Percentiles rank a stretch among this genome's conserved stretches.
phyloP scores from a whole-genome alignment of 2,797 vertebrate genomes.

The Myotis planiceps region DNA sequence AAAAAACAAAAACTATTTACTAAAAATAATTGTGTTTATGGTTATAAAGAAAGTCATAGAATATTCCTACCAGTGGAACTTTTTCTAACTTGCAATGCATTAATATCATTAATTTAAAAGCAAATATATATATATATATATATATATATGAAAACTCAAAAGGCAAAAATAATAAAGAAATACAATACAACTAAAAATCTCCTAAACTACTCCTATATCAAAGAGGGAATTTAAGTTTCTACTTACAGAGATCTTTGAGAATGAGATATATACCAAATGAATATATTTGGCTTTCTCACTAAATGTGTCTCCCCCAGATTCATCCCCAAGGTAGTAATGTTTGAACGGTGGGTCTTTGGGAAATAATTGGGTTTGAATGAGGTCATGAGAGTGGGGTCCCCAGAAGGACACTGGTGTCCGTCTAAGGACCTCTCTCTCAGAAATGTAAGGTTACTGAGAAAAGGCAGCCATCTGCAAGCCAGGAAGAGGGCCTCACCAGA shows the following conservation, averaged over 20 bases:
- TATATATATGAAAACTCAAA: not conserved
- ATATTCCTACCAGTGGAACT: not conserved
- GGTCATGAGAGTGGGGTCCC: not conserved
- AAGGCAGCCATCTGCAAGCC: not conserved
- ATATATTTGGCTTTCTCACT: not conserved
- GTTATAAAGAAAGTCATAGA: not conserved
- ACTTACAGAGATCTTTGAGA: not conserved
- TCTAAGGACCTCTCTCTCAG: not conserved
- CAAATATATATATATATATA: not conserved
- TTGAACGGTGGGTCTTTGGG: not conserved
- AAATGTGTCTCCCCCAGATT: not conserved
- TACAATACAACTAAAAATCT: not conserved
- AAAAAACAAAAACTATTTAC: not conserved
- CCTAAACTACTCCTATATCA: not conserved
- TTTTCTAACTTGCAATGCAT: not conserved
- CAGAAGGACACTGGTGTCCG: not conserved
- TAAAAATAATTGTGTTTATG: not conserved
- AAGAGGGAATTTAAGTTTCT: not conserved
- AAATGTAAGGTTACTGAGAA: too few relatives aligned
- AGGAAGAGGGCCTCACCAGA: not conserved
- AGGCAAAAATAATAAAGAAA: not conserved
- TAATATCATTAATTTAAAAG: not conserved
- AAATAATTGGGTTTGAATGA: not conserved
- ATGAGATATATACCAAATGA: not conserved
- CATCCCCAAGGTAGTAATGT: not conserved